Evolutionary conservation across 2,113 vertebrate species (phyloP), one percentile per base, ranked within the genome.

Genomic region (Ptychochromis oligacanthus): DNA sequence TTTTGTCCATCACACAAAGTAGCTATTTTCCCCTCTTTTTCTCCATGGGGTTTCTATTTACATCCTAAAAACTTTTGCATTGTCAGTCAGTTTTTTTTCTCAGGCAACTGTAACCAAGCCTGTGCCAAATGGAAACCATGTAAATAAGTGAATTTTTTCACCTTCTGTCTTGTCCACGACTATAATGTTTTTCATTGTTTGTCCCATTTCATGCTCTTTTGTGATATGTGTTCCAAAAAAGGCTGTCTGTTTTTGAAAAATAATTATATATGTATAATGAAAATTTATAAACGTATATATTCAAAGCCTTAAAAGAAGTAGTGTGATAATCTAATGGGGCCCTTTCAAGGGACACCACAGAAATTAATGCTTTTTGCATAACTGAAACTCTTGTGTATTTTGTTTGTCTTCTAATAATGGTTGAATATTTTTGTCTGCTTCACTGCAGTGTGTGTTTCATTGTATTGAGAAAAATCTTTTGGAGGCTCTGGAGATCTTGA

Each of bases 401-500:
- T 77, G 24, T 85, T 56, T 77, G 3, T 54, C 4, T 36, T 70
- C 60, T 83, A n/a, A 28, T 49, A 62, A 56, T 56, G 6, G 14
- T 24, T 61, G 36, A 46, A 76, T 80, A 12, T 65, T 65, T 61
- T 59, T 20, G 15, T 65, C 26, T 74, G 43, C 7, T 17, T 82
- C 2, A 5, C 38, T 67, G 8, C 11, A 11, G 17, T 36, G 17
- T 77, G 34, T 77, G 52, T 84, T 55, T 78, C 75, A 60, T 43
- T 40, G 11, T 82, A n/a, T 83, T 34, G 54, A 26, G 24, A 20
- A 59, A 40, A 34, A 36, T 62, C 60, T 87, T 76, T 55, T 18
- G 34, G n/a, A 60, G 67, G 72, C 84, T 84, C 57, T 77, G 58
- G 46, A 80, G 75, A 83, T 82, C 77, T 77, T 83, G 26, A 62